Conservation (phyloP, 2,888 invertebrate species). For the Heliconius hortense region DNA sequence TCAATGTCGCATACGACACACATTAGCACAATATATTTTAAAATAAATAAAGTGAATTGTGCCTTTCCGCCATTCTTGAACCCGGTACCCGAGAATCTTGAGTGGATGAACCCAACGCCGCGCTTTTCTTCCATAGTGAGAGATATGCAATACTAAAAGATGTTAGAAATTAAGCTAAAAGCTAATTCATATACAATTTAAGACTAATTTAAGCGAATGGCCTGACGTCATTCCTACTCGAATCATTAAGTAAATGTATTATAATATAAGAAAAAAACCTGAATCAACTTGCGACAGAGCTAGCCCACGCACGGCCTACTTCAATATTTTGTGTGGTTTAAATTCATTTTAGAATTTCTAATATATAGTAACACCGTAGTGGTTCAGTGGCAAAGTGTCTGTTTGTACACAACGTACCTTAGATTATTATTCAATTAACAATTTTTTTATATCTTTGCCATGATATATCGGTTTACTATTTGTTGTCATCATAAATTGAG, state of each 20-base stretch:
- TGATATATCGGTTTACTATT: background rate
- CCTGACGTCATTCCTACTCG: slow-evolving; percentile 55
- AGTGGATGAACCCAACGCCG: no score
- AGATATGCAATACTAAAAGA: no score
- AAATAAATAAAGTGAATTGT: no score
- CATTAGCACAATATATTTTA: no score
- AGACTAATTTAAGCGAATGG: slow-evolving; percentile 35
- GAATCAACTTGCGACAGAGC: slow-evolving; percentile 61
- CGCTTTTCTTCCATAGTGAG: no score
- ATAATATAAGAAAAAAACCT: slow-evolving; percentile 49
- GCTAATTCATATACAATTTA: no score
- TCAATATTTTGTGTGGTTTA: slow-evolving; percentile 47
- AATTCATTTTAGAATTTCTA: slow-evolving; percentile 7
- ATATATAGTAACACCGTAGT: background rate
- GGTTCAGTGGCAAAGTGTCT: background rate
- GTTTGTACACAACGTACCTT: background rate
- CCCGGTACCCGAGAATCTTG: no score
- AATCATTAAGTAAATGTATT: slow-evolving; percentile 54
- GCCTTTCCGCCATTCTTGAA: no score
- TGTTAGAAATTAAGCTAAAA: background rate
- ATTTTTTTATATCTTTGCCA: no score
- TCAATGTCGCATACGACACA: no score
- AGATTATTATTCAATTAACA: no score
- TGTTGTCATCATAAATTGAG: background rate
- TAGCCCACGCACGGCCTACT: slow-evolving; percentile 68